phyloP scores from a whole-genome alignment of 2,888 invertebrate genomes.

The Cremastinae sp. region DNA sequence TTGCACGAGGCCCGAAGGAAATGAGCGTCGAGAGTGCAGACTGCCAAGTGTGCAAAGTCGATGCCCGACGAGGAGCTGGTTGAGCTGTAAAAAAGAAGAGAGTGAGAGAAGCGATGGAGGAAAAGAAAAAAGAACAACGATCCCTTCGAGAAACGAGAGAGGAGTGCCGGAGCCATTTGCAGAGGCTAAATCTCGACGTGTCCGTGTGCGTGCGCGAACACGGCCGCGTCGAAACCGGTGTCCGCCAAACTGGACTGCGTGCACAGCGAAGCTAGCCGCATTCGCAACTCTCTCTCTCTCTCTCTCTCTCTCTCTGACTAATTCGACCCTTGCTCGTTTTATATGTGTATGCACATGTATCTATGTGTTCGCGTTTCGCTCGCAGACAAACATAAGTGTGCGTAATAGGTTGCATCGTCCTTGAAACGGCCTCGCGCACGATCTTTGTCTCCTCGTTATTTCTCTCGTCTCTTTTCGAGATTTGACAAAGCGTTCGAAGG shows the following conservation, averaged over 20 bases:
- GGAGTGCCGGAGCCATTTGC: constrained; percentile 39
- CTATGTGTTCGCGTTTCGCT: background rate
- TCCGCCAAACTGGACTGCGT: constrained; percentile 35
- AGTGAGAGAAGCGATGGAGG: background rate
- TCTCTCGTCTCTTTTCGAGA: constrained; percentile 31
- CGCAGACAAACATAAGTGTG: background rate
- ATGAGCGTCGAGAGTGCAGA: constrained; percentile 1
- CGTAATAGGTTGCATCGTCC: constrained; percentile 48
- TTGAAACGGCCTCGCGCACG: constrained; percentile 53
- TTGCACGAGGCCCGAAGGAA: background rate
- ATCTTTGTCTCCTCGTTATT: constrained; percentile 50
- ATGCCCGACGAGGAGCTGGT: constrained; percentile 21
- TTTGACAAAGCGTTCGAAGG: constrained; percentile 45
- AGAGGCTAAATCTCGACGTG: background rate
- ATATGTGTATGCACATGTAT: background rate
- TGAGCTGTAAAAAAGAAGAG: constrained; percentile 22
- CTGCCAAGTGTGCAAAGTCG: constrained; percentile 39
- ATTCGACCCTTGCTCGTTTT: constrained; percentile 38
- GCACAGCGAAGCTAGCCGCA: constrained; percentile 18
- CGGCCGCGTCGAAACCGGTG: constrained; percentile 42
- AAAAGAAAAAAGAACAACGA: constrained; percentile 9
- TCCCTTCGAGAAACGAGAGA: constrained; percentile 42
- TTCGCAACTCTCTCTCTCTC: constrained; percentile 2
- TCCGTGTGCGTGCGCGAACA: constrained; percentile 4
- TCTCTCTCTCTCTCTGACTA: constrained; percentile 32